Conservation (phyloP, 2,888 invertebrate species). For the Lampropteryx suffumata region DNA sequence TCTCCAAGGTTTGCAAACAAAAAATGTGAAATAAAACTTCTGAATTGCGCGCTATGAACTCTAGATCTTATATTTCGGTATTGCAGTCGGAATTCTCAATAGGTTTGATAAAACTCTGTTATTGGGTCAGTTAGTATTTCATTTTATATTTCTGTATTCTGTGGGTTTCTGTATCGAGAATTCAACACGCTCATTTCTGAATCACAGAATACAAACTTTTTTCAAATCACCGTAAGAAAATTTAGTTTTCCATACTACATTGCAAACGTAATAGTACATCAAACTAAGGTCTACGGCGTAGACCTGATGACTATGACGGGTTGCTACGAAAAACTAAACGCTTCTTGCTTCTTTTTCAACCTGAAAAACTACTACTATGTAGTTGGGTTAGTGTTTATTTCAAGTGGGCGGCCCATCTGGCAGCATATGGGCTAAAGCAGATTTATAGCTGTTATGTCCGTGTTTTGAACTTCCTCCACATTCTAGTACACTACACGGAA, state of each 20-base stretch:
- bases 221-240: background rate
- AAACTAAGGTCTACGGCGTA: no score
- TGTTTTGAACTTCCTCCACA: slow-evolving; percentile 10
- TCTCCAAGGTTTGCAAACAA: slow-evolving; percentile 12
- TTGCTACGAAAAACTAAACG: no score
- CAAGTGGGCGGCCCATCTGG: slow-evolving; percentile 4
- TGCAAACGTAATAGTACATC: no score
- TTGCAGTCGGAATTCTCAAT: slow-evolving; percentile 15
- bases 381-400: slow-evolving; percentile 1
- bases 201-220: background rate
- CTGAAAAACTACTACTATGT: background rate
- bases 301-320: no score
- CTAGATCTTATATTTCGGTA: slow-evolving; percentile 9
- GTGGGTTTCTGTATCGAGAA: slow-evolving; percentile 3
- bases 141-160: slow-evolving; percentile 12
- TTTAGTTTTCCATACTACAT: no score
- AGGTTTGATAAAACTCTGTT: slow-evolving; percentile 11
- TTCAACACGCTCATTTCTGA: background rate
- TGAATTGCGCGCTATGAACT: slow-evolving; percentile 11
- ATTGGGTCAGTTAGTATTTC: slow-evolving; percentile 19
- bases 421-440: slow-evolving; percentile 2
- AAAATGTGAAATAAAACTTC: slow-evolving; percentile 18
- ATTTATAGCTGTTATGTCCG: slow-evolving; percentile 22
- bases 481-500: slow-evolving; percentile 9
- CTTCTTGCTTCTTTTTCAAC: no score